These are phyloP conservation scores for Rhynchophorus ferrugineus DNA, from an alignment of 1,140 invertebrate species.

Conservation along the genomic window DNA sequence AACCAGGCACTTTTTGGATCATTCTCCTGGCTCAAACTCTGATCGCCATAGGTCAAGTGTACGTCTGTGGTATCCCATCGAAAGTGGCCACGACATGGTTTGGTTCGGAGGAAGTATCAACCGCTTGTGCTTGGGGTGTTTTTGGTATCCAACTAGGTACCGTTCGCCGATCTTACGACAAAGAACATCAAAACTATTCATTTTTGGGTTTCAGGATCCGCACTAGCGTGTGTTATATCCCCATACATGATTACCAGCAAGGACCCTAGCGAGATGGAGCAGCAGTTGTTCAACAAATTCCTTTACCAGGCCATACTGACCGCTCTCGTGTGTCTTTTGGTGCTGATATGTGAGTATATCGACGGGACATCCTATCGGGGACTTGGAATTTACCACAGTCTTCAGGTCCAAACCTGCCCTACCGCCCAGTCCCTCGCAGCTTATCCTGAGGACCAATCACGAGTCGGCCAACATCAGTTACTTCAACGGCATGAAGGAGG, in stretches of 20 bases:
- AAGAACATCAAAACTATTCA: constrained; percentile 17
- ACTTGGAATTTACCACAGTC: constrained; percentile 42
- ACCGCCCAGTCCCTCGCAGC: constrained; percentile 47
- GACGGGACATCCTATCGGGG: no score
- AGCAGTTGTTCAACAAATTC: constrained; percentile 38
- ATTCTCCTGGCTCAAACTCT: constrained; percentile 63
- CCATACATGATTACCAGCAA: constrained; percentile 42
- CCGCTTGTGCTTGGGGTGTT: constrained; percentile 66
- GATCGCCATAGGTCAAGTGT: constrained; percentile 57
- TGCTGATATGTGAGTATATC: no score
- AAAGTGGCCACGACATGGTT: constrained; percentile 57
- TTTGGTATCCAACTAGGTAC: constrained; percentile 65
- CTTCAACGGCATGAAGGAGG: constrained; percentile 13
- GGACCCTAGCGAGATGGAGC: constrained; percentile 35
- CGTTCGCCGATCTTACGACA: no score
- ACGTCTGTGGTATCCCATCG: constrained; percentile 64
- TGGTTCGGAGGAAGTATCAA: constrained; percentile 53
- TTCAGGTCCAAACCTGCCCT: constrained; percentile 49
- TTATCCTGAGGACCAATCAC: background rate
- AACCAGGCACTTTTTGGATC: constrained; percentile 52
- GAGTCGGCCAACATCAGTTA: constrained; percentile 5
- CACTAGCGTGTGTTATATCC: no score
- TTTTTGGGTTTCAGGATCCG: no score
- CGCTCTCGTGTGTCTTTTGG: no score
- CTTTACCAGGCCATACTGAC: constrained; percentile 50